Conservation (phyloP, 2,113 vertebrate genomes). For the Ceuthmochares aereus region DNA sequence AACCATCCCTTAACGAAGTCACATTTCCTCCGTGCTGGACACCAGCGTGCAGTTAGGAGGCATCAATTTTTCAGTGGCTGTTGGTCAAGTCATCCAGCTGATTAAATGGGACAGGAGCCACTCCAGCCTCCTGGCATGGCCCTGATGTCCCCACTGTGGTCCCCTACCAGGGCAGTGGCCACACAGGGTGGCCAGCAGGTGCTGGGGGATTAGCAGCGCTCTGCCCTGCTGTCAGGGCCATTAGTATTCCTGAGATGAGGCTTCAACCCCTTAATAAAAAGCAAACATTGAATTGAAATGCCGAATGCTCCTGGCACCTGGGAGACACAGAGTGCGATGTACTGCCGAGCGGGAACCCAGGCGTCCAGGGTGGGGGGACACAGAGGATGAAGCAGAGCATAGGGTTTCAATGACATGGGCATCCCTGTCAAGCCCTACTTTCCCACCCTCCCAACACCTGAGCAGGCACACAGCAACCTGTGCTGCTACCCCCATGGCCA, state of each 20-base stretch:
- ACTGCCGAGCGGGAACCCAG: background rate
- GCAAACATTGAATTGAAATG: conserved; percentile 69
- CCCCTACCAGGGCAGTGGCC: fast-evolving
- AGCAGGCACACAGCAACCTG: background rate
- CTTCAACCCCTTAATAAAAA: conserved; percentile 56
- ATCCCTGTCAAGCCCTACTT: background rate
- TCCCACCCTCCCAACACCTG: background rate
- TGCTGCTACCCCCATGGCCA: fast-evolving
- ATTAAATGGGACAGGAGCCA: background rate
- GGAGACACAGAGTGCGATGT: background rate
- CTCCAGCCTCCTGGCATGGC: fast-evolving
- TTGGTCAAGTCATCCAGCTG: conserved; percentile 47
- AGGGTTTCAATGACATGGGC: fast-evolving
- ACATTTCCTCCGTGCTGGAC: conserved; percentile 9
- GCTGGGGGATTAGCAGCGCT: conserved; percentile 25
- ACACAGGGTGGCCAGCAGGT: background rate
- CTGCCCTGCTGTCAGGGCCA: background rate
- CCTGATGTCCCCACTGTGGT: fast-evolving
- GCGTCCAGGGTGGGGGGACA: background rate
- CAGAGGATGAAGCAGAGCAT: background rate
- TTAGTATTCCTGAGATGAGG: conserved; percentile 68
- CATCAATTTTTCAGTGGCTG: conserved; percentile 65
- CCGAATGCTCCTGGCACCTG: conserved; percentile 37
- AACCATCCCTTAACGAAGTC: background rate
- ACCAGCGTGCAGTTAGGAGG: conserved; percentile 33